Evolutionary conservation across 2,797 vertebrate genomes (phyloP), one percentile per base, ranked within the genome.

Genomic region (Aldrovandia affinis): DNA sequence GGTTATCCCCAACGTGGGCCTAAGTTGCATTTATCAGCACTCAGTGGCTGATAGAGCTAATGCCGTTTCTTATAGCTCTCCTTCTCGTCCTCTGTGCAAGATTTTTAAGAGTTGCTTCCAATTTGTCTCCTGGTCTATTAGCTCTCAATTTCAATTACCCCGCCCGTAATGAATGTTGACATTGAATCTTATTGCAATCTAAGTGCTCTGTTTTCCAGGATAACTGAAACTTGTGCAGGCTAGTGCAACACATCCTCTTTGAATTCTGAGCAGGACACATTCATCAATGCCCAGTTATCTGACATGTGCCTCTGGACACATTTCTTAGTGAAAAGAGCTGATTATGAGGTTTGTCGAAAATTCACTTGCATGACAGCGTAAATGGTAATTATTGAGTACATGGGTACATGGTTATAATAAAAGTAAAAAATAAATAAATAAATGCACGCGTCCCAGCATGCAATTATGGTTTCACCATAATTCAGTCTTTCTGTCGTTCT

Each of bases 151-250:
- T 91, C 92, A 93, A 92, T 94, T 93, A 93, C 83, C 84, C 85
- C 81, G 59, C n/a, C 57, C 61, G 81, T 93, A 94, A 94, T 93
- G 84, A 89, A 93, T 90, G 91, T 89, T 92, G 93, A 92, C 93
- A 93, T 61, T 52, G 87, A 91, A 89, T 92, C 91, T 89, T 78
- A 87, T 92, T 90, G 88, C 86, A 90, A 93, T 91, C 85, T 87
- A 82, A 86, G 89, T 86, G 88, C 89, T 84, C 83, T 81, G 30
- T 88, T 78, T 81, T 89, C 86, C 85, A 84, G 89, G 90, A 77
- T 87, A 91, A 88, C 63, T n/a, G 86, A 42, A 86, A 86, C 78
- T 73, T 85, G 85, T 86, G 80, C 89, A 84, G 81, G 86, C 87
- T 82, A 87, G 86, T 78, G 81, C 81, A 39, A 88, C 85, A 88